These are phyloP conservation scores for Cotesia congregata DNA, from an alignment of 2,888 invertebrate genomes.

Conservation along the genomic window DNA sequence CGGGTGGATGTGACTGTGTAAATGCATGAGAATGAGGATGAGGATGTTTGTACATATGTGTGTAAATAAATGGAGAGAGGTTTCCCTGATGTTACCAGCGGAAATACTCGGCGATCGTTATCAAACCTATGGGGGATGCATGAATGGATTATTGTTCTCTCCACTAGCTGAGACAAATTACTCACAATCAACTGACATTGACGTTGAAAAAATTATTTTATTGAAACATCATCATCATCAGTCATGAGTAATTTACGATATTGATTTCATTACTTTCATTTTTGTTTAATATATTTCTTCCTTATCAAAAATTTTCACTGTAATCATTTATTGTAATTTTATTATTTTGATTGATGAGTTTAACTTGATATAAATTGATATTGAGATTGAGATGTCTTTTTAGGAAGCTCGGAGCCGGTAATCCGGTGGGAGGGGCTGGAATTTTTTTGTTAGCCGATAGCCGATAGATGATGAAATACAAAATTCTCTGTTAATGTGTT, in stretches of 20 bases:
- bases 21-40: background rate
- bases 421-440: too few relatives aligned
- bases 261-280: background rate
- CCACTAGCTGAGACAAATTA: constrained; percentile 36
- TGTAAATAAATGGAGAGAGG: background rate
- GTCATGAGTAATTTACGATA: constrained; percentile 16
- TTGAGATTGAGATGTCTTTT: too few relatives aligned
- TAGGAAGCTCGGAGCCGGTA: too few relatives aligned
- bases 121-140: constrained; percentile 33
- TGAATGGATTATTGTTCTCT: constrained; percentile 41
- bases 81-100: constrained; percentile 23
- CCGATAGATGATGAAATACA: background rate
- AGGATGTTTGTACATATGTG: background rate
- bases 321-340: constrained; percentile 2
- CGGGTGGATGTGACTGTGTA: background rate
- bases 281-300: constrained; percentile 11
- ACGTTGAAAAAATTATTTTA: constrained; percentile 7
- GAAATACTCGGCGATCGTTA: constrained; percentile 33
- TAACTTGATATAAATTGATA: too few relatives aligned
- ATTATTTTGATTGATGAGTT: too few relatives aligned
- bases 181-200: constrained; percentile 25
- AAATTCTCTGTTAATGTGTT: constrained; percentile 14
- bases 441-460: too few relatives aligned
- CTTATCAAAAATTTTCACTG: constrained; percentile 3
- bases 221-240: constrained; percentile 19